Conservation (phyloP, 2,797 vertebrate species). For the Gymnothorax reevesii region DNA sequence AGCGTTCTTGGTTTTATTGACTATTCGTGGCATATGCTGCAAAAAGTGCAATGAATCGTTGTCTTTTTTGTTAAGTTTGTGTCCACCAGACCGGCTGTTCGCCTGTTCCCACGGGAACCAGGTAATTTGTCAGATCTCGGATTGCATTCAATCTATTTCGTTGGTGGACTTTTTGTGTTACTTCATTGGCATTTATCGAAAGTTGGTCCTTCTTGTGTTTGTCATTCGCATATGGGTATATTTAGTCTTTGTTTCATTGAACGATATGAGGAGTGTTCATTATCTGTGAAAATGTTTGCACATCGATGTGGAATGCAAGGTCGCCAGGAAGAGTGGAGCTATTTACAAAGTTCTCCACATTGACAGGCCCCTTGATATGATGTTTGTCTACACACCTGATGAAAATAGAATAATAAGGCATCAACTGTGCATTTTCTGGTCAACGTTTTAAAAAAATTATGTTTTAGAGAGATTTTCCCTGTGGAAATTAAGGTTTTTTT, state of each 20-base stretch:
- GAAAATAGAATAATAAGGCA: not conserved
- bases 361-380: not conserved
- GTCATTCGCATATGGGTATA: no score
- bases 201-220: no score
- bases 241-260: not conserved
- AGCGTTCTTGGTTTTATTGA: conserved; percentile 16
- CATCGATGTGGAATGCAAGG: not conserved
- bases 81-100: not conserved
- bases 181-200: not conserved
- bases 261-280: not conserved
- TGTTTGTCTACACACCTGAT: not conserved
- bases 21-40: not conserved
- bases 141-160: not conserved
- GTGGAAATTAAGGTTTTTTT: not conserved
- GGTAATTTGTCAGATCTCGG: not conserved
- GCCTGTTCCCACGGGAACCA: not conserved
- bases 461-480: not conserved
- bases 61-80: not conserved
- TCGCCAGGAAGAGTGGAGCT: not conserved
- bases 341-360: not conserved
- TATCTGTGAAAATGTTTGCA: not conserved
- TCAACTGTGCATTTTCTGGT: not conserved
- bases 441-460: no score
- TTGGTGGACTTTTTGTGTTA: not conserved
- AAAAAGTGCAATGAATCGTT: not conserved